A percentile compares a stretch with the other conserved stretches of the same genome.
Evolutionary conservation across 2,888 invertebrate genomes (phyloP).

Genomic region (Lasioglossum villosulum): DNA sequence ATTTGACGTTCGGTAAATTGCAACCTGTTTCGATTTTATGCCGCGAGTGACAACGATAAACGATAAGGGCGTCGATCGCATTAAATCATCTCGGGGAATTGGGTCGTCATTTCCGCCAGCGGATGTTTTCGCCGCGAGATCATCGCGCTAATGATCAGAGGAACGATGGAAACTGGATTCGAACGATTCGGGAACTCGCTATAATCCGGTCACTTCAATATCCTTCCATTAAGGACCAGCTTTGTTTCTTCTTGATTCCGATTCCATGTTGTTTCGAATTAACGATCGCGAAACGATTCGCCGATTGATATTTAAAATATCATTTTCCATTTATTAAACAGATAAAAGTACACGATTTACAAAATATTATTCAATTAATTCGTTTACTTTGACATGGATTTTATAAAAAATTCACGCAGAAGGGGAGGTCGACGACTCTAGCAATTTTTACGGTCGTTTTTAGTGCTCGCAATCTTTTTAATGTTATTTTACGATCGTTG

Average conservation of each 20-base stretch:
- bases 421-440: not conserved
- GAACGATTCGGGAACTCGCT: not conserved
- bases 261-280: not conserved
- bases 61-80: slow-evolving; percentile 20
- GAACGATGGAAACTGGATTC: not conserved
- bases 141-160: not conserved
- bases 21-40: not conserved
- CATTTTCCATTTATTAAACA: too few species aligned
- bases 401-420: not conserved
- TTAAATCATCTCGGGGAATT: slow-evolving; percentile 45
- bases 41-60: slow-evolving; percentile 18
- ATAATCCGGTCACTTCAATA: not conserved
- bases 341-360: not conserved
- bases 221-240: not conserved
- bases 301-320: not conserved
- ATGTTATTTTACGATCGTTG: not conserved
- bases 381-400: not conserved
- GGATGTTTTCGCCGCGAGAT: slow-evolving; percentile 16
- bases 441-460: not conserved
- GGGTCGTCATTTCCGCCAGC: slow-evolving; percentile 29
- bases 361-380: not conserved
- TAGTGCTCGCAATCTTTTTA: not conserved
- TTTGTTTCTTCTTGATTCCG: not conserved
- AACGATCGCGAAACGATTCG: not conserved
- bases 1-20: not conserved